These are phyloP conservation scores for Iguana delicatissima DNA, from an alignment of 2,797 vertebrate species.

Conservation along the genomic window DNA sequence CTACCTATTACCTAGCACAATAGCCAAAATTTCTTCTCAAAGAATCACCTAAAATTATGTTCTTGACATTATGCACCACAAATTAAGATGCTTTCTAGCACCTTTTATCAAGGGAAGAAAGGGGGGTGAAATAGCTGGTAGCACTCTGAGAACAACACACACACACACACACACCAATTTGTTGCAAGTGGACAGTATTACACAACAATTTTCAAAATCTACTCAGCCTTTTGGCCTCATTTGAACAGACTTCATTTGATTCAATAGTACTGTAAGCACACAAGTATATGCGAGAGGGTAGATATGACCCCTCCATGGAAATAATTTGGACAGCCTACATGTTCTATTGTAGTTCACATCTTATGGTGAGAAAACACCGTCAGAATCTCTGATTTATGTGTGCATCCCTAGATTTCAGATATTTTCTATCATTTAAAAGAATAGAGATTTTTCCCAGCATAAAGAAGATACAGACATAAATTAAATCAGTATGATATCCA, in stretches of 20 bases:
- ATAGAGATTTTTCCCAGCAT: not conserved
- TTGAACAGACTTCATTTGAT: not conserved
- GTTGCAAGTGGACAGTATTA: too few species aligned
- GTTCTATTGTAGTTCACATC: not conserved
- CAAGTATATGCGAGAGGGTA: not conserved
- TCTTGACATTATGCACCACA: too few species aligned
- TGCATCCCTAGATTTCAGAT: not conserved
- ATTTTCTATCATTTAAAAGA: not conserved
- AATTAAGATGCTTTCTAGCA: too few species aligned
- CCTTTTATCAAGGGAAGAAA: too few species aligned
- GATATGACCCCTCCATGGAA: not conserved
- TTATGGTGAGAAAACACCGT: not conserved
- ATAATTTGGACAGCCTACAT: not conserved
- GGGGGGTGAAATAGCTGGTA: too few species aligned
- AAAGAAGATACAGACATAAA: slow-evolving; percentile 4
- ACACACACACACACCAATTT: too few species aligned
- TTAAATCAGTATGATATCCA: slow-evolving; percentile 54
- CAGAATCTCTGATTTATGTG: not conserved
- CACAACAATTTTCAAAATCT: too few species aligned
- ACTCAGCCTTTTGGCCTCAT: too few species aligned
- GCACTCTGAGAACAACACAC: too few species aligned
- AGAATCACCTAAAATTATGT: too few species aligned
- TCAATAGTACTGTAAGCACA: not conserved
- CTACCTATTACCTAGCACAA: too few species aligned
- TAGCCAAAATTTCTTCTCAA: too few species aligned